These are phyloP conservation scores for Rhagonycha lutea DNA, from an alignment of 2,888 invertebrate species.

Conservation along the genomic window DNA sequence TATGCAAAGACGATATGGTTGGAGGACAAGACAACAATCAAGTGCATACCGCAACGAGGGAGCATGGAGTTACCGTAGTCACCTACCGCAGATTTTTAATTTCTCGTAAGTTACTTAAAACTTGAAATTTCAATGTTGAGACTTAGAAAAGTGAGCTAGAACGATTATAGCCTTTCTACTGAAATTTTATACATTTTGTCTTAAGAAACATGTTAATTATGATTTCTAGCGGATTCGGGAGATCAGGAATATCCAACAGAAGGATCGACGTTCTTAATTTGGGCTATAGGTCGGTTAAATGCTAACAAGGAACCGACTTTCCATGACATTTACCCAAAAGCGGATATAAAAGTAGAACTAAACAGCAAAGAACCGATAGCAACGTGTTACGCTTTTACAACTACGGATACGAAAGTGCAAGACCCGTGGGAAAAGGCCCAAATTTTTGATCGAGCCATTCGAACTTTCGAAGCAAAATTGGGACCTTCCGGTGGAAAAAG, in stretches of 20 bases:
- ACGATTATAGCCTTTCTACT: not conserved
- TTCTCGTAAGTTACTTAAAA: constrained; percentile 72
- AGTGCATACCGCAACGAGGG: constrained; percentile 71
- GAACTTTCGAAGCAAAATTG: constrained; percentile 78
- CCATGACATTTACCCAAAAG: constrained; percentile 79
- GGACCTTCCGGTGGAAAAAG: constrained; percentile 83
- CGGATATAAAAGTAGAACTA: constrained; percentile 69
- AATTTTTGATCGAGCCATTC: constrained; percentile 70
- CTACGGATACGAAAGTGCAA: constrained; percentile 45
- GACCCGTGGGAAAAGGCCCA: constrained; percentile 66
- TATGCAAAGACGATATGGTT: constrained; percentile 81
- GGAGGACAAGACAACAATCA: constrained; percentile 85
- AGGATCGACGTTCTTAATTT: constrained; percentile 66
- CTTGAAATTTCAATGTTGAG: too few relatives aligned
- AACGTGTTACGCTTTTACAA: constrained; percentile 77
- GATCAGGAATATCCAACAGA: constrained; percentile 74
- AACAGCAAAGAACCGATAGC: constrained; percentile 66
- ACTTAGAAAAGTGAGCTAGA: not conserved
- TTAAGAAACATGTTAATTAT: not conserved
- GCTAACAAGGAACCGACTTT: constrained; percentile 78
- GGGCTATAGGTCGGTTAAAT: constrained; percentile 84
- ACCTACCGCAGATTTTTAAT: constrained; percentile 77
- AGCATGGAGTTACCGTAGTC: constrained; percentile 77
- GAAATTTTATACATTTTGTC: not conserved
- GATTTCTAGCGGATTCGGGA: constrained; percentile 69